These are phyloP conservation scores for Conopomorpha cramerella DNA, from an alignment of 1,140 invertebrate genomes.

Conservation along the genomic window DNA sequence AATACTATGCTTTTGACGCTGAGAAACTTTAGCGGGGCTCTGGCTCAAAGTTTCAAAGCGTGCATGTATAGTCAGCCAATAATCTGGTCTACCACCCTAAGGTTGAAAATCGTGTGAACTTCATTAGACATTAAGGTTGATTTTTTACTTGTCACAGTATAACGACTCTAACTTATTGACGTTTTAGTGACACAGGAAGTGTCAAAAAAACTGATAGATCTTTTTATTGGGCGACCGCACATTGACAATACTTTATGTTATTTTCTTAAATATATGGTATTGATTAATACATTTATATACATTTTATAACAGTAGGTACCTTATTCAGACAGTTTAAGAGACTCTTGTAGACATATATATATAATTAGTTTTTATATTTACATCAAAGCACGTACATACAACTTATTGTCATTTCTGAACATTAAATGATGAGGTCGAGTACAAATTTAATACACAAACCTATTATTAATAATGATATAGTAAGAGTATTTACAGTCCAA, in stretches of 20 bases:
- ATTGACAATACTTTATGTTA: background rate
- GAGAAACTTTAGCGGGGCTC: conserved; percentile 55
- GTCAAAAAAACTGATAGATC: no score
- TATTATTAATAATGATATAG: no score
- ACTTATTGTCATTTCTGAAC: conserved; percentile 57
- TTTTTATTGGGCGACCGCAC: conserved; percentile 3
- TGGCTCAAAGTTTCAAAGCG: conserved; percentile 46
- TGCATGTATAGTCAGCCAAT: no score
- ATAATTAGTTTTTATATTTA: no score
- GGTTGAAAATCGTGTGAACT: no score
- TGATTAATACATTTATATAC: conserved; percentile 18
- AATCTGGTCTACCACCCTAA: no score
- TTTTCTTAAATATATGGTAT: conserved; percentile 5
- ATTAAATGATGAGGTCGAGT: conserved; percentile 21
- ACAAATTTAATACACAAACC: conserved; percentile 15
- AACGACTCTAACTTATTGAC: background rate
- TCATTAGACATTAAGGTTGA: background rate
- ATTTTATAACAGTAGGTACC: conserved; percentile 27
- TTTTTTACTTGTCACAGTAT: background rate
- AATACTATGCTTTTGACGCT: conserved; percentile 26
- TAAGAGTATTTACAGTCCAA: conserved; percentile 12
- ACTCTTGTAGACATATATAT: no score
- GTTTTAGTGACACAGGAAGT: no score
- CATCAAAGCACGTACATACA: no score
- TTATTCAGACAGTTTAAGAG: no score